These are phyloP conservation scores for Buathra laborator DNA, from an alignment of 2,888 invertebrate species.

Conservation along the genomic window DNA sequence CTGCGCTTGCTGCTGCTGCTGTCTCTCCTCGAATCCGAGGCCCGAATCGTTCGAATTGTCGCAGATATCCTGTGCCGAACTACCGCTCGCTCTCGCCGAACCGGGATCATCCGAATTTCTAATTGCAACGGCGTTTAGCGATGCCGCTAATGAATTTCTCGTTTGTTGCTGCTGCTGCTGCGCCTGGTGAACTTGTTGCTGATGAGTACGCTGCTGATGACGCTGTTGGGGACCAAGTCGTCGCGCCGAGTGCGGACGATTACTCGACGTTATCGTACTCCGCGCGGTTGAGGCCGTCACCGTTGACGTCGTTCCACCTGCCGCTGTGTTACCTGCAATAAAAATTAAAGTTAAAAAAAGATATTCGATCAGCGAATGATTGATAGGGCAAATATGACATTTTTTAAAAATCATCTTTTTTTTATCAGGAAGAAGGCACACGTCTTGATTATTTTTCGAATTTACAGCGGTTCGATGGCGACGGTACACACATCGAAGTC, in stretches of 20 bases:
- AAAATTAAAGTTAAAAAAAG: constrained; percentile 18
- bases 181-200: constrained; percentile 50
- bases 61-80: constrained; percentile 88
- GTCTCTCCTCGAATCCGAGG: constrained; percentile 92
- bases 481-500: constrained; percentile 36
- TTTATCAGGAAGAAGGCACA: neutral
- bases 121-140: constrained; percentile 84
- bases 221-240: constrained; percentile 86
- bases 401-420: neutral
- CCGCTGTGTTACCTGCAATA: constrained; percentile 76
- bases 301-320: constrained; percentile 78
- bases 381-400: neutral
- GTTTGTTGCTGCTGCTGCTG: constrained; percentile 65
- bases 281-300: constrained; percentile 78
- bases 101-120: constrained; percentile 86
- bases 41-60: constrained; percentile 97
- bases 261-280: constrained; percentile 86
- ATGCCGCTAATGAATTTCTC: constrained; percentile 80
- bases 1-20: constrained; percentile 84
- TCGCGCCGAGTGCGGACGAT: constrained; percentile 78
- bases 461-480: neutral
- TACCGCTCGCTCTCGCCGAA: constrained; percentile 84
- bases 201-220: constrained; percentile 81
- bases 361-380: neutral
- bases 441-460: neutral